phyloP scores from a whole-genome alignment of 2,888 invertebrate genomes.

The Hydroisotoma schaefferi region DNA sequence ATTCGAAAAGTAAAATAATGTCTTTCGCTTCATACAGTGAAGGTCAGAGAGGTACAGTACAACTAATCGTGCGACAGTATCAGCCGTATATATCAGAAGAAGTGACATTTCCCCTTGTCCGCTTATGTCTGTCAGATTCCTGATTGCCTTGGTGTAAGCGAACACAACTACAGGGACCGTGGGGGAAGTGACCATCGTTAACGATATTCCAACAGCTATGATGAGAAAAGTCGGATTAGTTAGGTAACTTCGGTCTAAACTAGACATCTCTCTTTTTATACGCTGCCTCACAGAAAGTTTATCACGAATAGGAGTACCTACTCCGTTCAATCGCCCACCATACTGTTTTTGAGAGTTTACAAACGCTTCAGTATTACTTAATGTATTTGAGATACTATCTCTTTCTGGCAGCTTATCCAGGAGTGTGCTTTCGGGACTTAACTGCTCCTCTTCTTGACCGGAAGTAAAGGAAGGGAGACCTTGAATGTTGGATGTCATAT shows the following conservation, averaged over 20 bases:
- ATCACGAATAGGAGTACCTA: too few relatives aligned
- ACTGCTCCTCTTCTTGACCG: too few relatives aligned
- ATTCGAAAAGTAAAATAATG: conserved; percentile 30
- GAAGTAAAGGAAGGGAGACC: too few relatives aligned
- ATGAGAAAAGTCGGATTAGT: conserved; percentile 32
- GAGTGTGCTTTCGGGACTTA: too few relatives aligned
- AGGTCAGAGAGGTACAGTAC: conserved; percentile 41
- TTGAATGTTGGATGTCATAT: too few relatives aligned
- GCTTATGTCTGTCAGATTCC: background rate
- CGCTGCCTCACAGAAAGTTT: background rate
- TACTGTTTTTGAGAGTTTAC: too few relatives aligned
- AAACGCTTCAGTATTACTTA: too few relatives aligned
- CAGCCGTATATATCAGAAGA: conserved; percentile 34
- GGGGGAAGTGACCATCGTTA: conserved; percentile 32
- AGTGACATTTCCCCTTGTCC: conserved; percentile 21
- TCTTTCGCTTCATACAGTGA: conserved; percentile 24
- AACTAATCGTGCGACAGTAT: conserved; percentile 38
- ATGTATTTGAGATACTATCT: too few relatives aligned
- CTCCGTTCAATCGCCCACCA: too few relatives aligned
- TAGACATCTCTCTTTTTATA: background rate
- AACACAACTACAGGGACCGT: conserved; percentile 39
- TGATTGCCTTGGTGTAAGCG: conserved; percentile 18
- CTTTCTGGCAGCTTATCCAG: too few relatives aligned
- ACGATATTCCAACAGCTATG: conserved; percentile 31
- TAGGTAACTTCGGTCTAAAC: conserved; percentile 27